Evolutionary conservation across 2,888 invertebrate genomes (phyloP).

Genomic region (Drosophila putrida): DNA sequence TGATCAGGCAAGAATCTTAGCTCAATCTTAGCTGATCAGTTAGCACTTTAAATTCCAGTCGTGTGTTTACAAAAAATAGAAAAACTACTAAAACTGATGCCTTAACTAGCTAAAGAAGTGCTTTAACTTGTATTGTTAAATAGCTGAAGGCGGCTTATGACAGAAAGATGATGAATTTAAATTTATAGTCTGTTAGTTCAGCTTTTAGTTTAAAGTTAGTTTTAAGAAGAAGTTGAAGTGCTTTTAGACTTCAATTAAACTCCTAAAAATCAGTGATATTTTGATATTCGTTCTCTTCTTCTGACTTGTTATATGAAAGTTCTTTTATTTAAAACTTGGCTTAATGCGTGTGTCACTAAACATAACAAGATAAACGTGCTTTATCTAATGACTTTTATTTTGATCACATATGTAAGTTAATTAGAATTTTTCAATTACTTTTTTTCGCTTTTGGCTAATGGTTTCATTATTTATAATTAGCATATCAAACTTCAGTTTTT

Average conservation of each 20-base stretch:
- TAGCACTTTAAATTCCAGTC: conserved; percentile 18
- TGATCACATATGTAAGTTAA: conserved; percentile 3
- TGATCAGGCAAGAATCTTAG: conserved; percentile 3
- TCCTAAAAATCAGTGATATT: not conserved
- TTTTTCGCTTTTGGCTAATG: not conserved
- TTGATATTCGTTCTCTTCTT: too few species aligned
- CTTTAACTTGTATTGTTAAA: too few species aligned
- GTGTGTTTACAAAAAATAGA: conserved; percentile 2
- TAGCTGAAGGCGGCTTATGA: conserved; percentile 1
- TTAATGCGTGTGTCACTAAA: too few species aligned
- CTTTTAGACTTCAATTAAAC: not conserved
- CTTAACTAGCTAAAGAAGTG: not conserved
- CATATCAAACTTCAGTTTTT: conserved; percentile 28
- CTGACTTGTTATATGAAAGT: too few species aligned
- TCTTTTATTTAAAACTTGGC: too few species aligned
- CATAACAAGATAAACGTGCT: not conserved
- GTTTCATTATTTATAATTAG: conserved; percentile 37
- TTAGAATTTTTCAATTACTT: conserved; percentile 2
- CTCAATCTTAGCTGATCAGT: conserved; percentile 14
- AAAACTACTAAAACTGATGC: not conserved
- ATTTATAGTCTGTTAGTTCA: too few species aligned
- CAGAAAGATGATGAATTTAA: not conserved
- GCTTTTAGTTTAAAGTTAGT: too few species aligned
- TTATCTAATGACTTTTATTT: not conserved
- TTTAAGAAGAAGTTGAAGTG: too few species aligned